phyloP scores from a whole-genome alignment of 2,113 vertebrate species.

The Pantherophis guttatus region DNA sequence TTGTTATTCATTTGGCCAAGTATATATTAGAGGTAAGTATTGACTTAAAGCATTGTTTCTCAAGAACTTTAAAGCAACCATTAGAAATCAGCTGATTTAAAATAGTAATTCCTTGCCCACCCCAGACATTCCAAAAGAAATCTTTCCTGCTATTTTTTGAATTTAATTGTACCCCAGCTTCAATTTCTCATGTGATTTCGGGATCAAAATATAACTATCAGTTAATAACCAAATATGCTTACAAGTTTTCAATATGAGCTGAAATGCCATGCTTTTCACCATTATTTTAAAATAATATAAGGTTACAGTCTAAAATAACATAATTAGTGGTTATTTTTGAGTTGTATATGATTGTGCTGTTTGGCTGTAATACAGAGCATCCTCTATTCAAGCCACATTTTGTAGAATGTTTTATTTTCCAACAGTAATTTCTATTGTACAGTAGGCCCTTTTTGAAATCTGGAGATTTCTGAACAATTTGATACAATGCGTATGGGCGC shows the following conservation, averaged over 20 bases:
- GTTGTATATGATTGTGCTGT: not conserved
- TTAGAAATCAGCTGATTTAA: not conserved
- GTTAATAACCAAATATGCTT: not conserved
- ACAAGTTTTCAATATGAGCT: not conserved
- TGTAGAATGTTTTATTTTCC: not conserved
- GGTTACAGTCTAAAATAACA: not conserved
- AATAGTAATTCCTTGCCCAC: not conserved
- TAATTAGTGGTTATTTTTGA: not conserved
- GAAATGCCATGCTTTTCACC: not conserved
- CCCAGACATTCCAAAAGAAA: not conserved
- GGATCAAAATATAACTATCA: not conserved
- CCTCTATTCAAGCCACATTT: not conserved
- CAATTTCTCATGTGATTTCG: not conserved
- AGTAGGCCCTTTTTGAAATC: not conserved
- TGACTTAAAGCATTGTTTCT: not conserved
- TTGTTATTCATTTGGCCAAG: not conserved
- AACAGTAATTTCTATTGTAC: not conserved
- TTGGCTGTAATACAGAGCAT: not conserved
- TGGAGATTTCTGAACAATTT: not conserved
- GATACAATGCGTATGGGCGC: too few relatives aligned
- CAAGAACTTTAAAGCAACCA: not conserved
- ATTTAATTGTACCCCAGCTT: not conserved
- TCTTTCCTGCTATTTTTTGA: not conserved
- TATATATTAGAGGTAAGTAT: not conserved
- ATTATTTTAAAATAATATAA: not conserved